A percentile compares a stretch with the other conserved stretches of the same genome.
phyloP scores from a whole-genome alignment of 2,888 invertebrate species.

The Geotrupes spiniger region DNA sequence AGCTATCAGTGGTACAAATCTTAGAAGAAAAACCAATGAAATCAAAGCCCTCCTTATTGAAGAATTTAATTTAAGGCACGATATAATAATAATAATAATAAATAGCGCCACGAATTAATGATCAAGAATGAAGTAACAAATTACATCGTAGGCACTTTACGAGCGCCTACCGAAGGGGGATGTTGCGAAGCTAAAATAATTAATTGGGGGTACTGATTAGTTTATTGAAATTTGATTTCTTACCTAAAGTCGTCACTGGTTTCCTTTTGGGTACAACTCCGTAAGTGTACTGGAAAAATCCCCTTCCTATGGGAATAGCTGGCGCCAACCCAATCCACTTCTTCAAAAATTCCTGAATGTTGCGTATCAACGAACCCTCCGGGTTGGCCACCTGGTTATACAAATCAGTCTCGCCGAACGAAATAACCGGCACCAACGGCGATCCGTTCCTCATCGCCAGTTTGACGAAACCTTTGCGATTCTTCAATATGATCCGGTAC shows the following conservation, averaged over 20 bases:
- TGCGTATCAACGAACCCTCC: constrained; percentile 64
- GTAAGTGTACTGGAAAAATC: constrained; percentile 53
- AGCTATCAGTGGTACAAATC: too few species aligned
- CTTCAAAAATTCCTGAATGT: constrained; percentile 67
- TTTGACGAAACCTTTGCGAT: constrained; percentile 61
- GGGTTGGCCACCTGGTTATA: constrained; percentile 75
- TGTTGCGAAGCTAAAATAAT: too few species aligned
- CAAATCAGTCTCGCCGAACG: constrained; percentile 87
- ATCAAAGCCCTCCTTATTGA: too few species aligned
- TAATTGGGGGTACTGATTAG: too few species aligned
- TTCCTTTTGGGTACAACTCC: constrained; percentile 80
- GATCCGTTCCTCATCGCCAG: constrained; percentile 57
- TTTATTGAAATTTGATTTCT: too few species aligned
- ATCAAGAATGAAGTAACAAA: too few species aligned
- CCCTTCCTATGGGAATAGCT: constrained; percentile 74
- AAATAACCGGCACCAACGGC: constrained; percentile 81
- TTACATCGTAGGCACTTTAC: too few species aligned
- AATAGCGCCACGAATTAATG: too few species aligned
- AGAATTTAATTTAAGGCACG: too few species aligned
- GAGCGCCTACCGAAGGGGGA: too few species aligned
- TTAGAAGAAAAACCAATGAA: too few species aligned
- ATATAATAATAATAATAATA: too few species aligned
- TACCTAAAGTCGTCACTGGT: constrained; percentile 84
- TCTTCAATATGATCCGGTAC: constrained; percentile 69
- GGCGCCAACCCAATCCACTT: constrained; percentile 71